Percentiles rank a stretch among this genome's conserved stretches.
These are phyloP conservation scores for Chitala chitala DNA, from an alignment of 2,113 vertebrate species.

Conservation along the genomic window DNA sequence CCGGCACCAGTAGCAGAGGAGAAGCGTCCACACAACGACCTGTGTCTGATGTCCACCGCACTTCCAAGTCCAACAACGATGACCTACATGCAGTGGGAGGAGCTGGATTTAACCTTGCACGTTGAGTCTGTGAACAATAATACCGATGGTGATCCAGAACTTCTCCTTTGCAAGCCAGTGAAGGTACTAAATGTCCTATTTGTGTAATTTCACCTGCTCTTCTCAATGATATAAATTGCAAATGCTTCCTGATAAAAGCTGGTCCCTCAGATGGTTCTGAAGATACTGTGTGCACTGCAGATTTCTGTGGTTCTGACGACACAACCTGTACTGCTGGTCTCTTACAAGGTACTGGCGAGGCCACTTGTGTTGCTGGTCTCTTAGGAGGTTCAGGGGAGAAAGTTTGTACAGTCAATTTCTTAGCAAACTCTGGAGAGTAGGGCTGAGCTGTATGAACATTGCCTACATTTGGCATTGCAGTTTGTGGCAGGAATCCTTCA, in stretches of 20 bases:
- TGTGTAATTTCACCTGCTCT: conserved; percentile 44
- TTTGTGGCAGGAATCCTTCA: conserved; percentile 41
- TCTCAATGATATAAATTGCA: conserved; percentile 43
- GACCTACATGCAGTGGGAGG: too few species aligned
- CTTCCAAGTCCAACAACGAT: conserved; percentile 39
- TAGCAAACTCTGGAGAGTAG: not conserved
- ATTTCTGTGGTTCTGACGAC: conserved; percentile 26
- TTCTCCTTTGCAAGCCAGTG: not conserved
- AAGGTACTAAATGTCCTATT: conserved; percentile 6
- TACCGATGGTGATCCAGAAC: not conserved
- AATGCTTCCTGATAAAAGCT: not conserved
- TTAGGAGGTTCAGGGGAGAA: conserved; percentile 27
- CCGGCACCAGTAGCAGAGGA: conserved; percentile 65
- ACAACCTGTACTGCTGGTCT: conserved; percentile 21
- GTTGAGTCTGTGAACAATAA: not conserved
- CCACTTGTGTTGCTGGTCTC: not conserved
- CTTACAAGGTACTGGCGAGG: conserved; percentile 22
- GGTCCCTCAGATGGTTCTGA: conserved; percentile 36
- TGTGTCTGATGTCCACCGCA: conserved; percentile 81
- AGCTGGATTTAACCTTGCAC: not conserved
- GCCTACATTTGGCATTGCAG: not conserved
- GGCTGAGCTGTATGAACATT: conserved; percentile 32
- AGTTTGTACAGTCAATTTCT: conserved; percentile 24
- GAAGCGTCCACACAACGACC: conserved; percentile 91
- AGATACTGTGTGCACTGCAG: conserved; percentile 18